Conservation (phyloP, 2,113 vertebrate genomes). For the Buteo buteo region DNA sequence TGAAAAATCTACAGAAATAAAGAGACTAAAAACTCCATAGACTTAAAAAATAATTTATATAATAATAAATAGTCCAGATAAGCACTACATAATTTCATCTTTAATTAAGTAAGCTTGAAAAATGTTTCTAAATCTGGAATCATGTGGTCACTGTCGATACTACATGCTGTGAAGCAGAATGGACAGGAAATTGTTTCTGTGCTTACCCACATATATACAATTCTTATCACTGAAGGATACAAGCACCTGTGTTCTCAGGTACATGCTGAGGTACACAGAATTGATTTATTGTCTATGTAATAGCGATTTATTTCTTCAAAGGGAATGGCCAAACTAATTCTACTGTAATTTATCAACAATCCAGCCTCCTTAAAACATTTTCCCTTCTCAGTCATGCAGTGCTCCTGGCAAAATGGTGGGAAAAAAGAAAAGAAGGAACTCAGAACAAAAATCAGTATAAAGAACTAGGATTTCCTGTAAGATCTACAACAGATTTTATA, state of each 20-base stretch:
- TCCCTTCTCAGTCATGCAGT: background rate
- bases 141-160: background rate
- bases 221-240: background rate
- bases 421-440: background rate
- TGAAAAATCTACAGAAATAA: background rate
- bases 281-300: background rate
- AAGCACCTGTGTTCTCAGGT: background rate
- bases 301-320: background rate
- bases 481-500: background rate
- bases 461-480: background rate
- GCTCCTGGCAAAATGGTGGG: background rate
- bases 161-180: background rate
- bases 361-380: background rate
- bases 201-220: background rate
- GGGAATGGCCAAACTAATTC: background rate
- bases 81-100: background rate
- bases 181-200: background rate
- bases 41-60: background rate
- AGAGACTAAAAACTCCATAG: background rate
- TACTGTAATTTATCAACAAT: background rate
- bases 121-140: background rate
- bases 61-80: background rate
- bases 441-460: background rate
- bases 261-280: background rate
- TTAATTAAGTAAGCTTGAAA: background rate